Conservation (phyloP, 2,797 vertebrate species). For the Margarornis squamiger region DNA sequence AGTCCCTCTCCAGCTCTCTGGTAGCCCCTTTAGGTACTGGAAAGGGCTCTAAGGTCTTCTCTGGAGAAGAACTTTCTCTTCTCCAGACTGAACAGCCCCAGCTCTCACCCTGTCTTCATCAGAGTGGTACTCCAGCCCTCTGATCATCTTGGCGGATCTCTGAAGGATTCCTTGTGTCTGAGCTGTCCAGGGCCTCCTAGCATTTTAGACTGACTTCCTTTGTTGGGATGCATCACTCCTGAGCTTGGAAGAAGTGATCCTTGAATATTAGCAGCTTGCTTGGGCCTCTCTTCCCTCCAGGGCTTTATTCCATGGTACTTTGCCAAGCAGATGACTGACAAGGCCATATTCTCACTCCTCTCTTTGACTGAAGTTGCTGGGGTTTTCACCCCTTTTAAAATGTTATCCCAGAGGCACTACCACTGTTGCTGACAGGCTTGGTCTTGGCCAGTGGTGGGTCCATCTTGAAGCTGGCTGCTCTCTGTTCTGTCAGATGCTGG, state of each 20-base stretch:
- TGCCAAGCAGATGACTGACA: too few species aligned
- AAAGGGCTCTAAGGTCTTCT: background rate
- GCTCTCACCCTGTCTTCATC: background rate
- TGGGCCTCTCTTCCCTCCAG: background rate
- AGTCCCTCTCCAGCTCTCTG: background rate
- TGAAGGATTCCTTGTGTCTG: background rate
- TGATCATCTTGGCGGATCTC: background rate
- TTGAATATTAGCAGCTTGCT: background rate
- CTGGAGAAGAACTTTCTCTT: background rate
- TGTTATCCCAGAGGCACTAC: accelerated
- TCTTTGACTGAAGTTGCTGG: background rate
- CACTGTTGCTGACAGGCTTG: background rate
- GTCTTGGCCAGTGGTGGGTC: background rate
- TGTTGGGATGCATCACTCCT: background rate
- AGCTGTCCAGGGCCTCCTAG: background rate
- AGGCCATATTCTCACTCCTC: background rate
- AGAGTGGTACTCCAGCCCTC: background rate
- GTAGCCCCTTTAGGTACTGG: background rate
- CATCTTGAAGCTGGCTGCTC: background rate
- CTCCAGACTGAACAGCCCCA: background rate
- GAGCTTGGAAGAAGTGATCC: background rate
- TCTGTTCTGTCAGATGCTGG: background rate
- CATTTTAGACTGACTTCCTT: background rate
- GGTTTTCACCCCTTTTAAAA: background rate
- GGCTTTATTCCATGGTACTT: background rate